Evolutionary conservation across 2,888 invertebrate genomes (phyloP).

Genomic region (Salticus scenicus): DNA sequence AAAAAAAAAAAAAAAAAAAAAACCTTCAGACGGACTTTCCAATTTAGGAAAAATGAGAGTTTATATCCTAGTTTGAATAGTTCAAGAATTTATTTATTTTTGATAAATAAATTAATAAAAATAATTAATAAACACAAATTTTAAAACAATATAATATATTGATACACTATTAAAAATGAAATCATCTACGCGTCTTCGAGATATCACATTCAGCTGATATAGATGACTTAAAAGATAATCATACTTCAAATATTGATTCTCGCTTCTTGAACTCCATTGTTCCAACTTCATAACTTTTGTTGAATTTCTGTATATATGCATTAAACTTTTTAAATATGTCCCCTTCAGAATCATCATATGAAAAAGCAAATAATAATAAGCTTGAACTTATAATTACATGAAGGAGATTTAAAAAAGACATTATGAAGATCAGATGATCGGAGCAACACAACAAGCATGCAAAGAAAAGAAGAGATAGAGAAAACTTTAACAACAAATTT

Average conservation of each 20-base stretch:
- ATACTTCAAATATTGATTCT: conserved; percentile 79
- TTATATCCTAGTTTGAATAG: no score
- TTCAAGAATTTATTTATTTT: no score
- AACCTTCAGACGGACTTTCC: no score
- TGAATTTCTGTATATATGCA: conserved; percentile 78
- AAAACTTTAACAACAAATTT: neutral
- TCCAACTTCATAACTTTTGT: conserved; percentile 79
- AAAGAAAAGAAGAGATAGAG: neutral
- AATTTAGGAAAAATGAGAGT: no score
- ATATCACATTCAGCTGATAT: no score
- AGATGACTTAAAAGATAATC: conserved; percentile 72
- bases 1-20: no score
- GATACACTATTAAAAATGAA: no score
- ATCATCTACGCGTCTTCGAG: no score
- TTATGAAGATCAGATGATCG: neutral
- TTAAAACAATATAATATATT: no score
- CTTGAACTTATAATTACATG: conserved; percentile 43
- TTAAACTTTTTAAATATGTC: conserved; percentile 75
- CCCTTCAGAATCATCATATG: conserved; percentile 17
- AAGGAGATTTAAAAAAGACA: conserved; percentile 38
- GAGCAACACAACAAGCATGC: neutral
- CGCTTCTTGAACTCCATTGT: conserved; percentile 78
- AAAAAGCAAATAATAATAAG: conserved; percentile 33
- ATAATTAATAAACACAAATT: no score
- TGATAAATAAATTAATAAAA: no score